Conservation (phyloP, 2,113 vertebrate species). For the Sylvilagus bachmani region DNA sequence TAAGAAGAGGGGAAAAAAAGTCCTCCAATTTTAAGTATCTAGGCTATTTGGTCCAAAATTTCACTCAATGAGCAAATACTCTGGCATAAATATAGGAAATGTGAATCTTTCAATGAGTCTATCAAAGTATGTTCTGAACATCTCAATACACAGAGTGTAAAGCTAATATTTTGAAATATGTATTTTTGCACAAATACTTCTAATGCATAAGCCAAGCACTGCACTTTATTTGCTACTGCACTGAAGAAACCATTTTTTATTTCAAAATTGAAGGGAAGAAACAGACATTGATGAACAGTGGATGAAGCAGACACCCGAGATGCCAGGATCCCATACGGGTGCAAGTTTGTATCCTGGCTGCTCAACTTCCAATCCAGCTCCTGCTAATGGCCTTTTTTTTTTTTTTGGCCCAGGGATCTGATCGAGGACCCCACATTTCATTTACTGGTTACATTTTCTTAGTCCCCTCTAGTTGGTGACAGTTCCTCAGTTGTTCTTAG, state of each 20-base stretch:
- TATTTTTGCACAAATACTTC: slow-evolving; percentile 23
- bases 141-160: background rate
- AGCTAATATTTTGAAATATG: background rate
- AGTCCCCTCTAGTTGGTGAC: background rate
- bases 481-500: background rate
- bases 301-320: too few relatives aligned
- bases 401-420: background rate
- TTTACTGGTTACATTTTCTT: slow-evolving; percentile 14
- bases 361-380: too few relatives aligned
- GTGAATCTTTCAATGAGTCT: background rate
- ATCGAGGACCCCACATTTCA: background rate
- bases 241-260: slow-evolving; percentile 25
- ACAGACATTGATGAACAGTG: too few relatives aligned
- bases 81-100: background rate
- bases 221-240: background rate
- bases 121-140: background rate
- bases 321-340: too few relatives aligned
- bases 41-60: background rate
- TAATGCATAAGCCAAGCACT: background rate
- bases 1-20: background rate
- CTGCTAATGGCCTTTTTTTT: background rate
- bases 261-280: slow-evolving; percentile 33
- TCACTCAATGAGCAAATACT: background rate
- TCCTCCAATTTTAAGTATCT: background rate
- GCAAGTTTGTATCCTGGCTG: too few relatives aligned